phyloP scores from a whole-genome alignment of 2,797 vertebrate species.

The Rhinogobio ventralis region DNA sequence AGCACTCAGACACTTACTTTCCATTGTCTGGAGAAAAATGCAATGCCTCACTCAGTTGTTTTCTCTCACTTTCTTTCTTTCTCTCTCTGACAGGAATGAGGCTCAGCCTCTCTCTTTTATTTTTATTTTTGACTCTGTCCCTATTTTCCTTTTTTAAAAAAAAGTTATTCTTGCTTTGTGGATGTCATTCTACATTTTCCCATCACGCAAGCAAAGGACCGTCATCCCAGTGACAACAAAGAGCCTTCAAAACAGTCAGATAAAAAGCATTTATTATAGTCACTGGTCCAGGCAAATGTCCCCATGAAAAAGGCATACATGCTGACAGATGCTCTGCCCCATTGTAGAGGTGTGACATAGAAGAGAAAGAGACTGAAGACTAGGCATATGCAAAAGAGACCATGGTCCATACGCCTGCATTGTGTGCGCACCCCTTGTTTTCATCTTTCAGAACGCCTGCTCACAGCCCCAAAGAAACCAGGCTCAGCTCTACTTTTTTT shows the following conservation, averaged over 20 bases:
- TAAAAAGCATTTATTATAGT: conserved; percentile 54
- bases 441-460: background rate
- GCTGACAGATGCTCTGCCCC: conserved; percentile 65
- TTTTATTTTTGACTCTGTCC: conserved; percentile 28
- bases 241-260: conserved; percentile 65
- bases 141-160: background rate
- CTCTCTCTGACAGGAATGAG: conserved; percentile 53
- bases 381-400: conserved; percentile 55
- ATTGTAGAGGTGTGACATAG: conserved; percentile 61
- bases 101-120: conserved; percentile 32
- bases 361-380: conserved; percentile 57
- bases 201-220: conserved; percentile 58
- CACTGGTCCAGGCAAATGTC: conserved; percentile 66
- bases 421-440: conserved; percentile 58
- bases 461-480: conserved; percentile 1
- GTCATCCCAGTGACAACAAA: conserved; percentile 34
- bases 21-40: conserved; percentile 47
- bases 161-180: conserved; percentile 47
- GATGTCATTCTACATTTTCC: conserved; percentile 66
- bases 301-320: conserved; percentile 66
- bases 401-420: conserved; percentile 11
- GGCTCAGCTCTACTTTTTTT: conserved; percentile 58
- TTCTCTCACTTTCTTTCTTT: conserved; percentile 41
- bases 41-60: conserved; percentile 58
- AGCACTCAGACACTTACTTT: conserved; percentile 64